Percentiles rank a stretch among this genome's conserved stretches.
These are phyloP conservation scores for Parotia lawesii DNA, from an alignment of 2,113 vertebrate species.

Conservation along the genomic window DNA sequence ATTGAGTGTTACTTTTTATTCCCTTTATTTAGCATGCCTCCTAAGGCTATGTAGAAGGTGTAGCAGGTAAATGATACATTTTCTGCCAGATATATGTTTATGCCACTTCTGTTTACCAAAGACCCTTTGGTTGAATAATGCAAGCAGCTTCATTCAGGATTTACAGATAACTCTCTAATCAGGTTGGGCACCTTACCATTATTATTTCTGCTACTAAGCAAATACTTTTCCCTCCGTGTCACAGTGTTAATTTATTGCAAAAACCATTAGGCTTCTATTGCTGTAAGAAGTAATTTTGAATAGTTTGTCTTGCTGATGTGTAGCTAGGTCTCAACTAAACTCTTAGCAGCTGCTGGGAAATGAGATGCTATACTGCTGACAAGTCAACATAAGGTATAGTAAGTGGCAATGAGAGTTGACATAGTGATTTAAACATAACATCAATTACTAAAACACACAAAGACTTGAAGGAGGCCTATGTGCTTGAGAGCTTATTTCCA, in stretches of 20 bases:
- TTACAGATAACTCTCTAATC: neutral
- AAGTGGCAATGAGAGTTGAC: neutral
- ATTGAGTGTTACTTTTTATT: neutral
- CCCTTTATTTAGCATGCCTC: neutral
- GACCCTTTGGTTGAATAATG: neutral
- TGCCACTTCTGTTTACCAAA: neutral
- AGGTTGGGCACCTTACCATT: neutral
- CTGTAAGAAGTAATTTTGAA: conserved; percentile 6
- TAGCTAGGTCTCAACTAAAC: neutral
- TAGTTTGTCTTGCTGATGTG: neutral
- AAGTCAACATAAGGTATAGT: conserved; percentile 9
- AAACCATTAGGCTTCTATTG: conserved; percentile 10
- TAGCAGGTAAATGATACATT: neutral
- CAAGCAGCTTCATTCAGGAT: neutral
- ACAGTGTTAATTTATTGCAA: neutral
- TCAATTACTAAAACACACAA: neutral
- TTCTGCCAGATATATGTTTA: neutral
- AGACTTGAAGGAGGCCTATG: neutral
- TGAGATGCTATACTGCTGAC: neutral
- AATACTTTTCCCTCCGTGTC: neutral
- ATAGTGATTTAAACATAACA: conserved; percentile 1
- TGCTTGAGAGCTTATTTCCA: neutral
- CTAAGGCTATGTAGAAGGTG: neutral
- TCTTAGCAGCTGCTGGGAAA: conserved; percentile 16
- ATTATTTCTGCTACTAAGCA: neutral